Base-by-base conservation (phyloP, 1,140 invertebrate genomes). In the Phenacoccus solenopsis region DNA sequence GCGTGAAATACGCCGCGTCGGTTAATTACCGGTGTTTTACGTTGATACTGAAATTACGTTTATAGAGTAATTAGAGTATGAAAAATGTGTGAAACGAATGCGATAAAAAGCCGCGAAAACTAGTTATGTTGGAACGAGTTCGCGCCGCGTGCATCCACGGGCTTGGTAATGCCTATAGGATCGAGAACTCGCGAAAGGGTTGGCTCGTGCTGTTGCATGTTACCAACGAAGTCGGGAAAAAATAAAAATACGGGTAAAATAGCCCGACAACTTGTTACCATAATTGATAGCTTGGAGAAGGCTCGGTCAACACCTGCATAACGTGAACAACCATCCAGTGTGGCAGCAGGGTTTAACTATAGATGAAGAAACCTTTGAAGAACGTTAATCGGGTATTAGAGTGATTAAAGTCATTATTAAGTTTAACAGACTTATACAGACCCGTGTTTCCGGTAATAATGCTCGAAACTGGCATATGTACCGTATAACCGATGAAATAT, bases 261-360 rank as follows among this genome's bases (percentile, higher is more conserved):
- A 49, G 38, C 38, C n/a, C 38, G 38, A 4, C 38, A 49, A 32
- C 30, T 32, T 16, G 38, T 49, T 49, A 49, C 5, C 38, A 49
- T 49, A 49, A 49, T 49, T 49, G 38, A 49, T 49, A 49, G 38
- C 16, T 49, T 9, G 38, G 3, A 4, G 38, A 49, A 3, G 38
- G 38, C n/a, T n/a, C n/a, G n/a, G n/a, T n/a, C n/a, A 49, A 49
- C 38, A 49, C 38, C 38, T 49, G 38, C 38, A 49, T n/a, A 49
- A 49, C 38, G 38, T 16, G 38, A 49, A 49, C 3, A 49, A 3
- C 38, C 12, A 49, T 49, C 38, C n/a, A n/a, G 38, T 5, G 13
- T 16, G 16, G 20, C 20, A 49, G 16, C 12, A 49, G 20, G 5
- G 30, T 32, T 13, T 32, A 32, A 49, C 16, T 49, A 49, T 5